Evolutionary conservation across 2,113 vertebrate species (phyloP).

Genomic region (Excalfactoria chinensis): DNA sequence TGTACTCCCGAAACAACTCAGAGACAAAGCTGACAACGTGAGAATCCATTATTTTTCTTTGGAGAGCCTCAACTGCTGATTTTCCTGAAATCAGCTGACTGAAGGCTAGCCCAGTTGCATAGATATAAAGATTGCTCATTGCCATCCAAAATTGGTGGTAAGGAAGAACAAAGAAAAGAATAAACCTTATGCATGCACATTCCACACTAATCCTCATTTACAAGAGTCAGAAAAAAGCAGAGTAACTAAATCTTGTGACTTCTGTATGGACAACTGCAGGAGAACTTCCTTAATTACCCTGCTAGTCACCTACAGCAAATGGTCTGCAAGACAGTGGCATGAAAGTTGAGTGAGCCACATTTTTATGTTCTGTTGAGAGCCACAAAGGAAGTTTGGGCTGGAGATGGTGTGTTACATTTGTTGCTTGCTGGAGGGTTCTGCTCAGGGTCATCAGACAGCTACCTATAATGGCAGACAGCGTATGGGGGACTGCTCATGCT

Average conservation of each 20-base stretch:
- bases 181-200: fast-evolving
- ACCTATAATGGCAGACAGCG: fast-evolving
- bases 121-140: background rate
- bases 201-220: background rate
- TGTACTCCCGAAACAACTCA: background rate
- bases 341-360: background rate
- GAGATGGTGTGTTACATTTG: background rate
- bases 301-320: background rate
- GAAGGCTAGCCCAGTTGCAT: background rate
- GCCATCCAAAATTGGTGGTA: background rate
- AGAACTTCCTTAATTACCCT: background rate
- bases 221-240: background rate
- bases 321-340: background rate
- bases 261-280: background rate
- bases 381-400: background rate
- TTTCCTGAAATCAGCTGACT: background rate
- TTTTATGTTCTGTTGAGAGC: background rate
- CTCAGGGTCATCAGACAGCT: background rate
- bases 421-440: background rate
- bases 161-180: background rate
- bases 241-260: background rate
- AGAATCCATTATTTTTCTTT: background rate
- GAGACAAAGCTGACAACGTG: background rate
- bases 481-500: background rate
- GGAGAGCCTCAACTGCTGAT: background rate